phyloP scores from a whole-genome alignment of 2,113 vertebrate genomes.

The Otocyon megalotis region DNA sequence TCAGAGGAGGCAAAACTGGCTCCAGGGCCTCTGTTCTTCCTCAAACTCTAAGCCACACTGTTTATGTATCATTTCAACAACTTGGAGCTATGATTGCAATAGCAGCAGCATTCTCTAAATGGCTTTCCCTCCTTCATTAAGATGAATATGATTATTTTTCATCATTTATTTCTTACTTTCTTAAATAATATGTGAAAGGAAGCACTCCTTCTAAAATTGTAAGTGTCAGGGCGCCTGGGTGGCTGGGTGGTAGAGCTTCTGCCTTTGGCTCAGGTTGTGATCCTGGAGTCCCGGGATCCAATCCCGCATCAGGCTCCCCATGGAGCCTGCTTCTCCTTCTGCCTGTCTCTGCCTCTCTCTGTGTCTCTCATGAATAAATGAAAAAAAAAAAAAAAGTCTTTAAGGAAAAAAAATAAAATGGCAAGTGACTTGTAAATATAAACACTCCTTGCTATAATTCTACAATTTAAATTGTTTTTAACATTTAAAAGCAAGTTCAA shows the following conservation, averaged over 20 bases:
- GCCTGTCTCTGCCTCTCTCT: too few species aligned
- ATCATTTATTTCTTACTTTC: not conserved
- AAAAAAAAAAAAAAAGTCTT: too few species aligned
- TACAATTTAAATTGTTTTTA: not conserved
- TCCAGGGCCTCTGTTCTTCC: not conserved
- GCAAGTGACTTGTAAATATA: not conserved
- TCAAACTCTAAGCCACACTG: accelerated
- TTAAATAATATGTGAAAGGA: not conserved
- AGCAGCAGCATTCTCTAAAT: not conserved
- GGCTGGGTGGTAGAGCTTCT: too few species aligned
- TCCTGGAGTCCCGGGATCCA: too few species aligned
- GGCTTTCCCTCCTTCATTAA: not conserved
- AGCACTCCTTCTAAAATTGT: not conserved
- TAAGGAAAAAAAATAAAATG: not conserved
- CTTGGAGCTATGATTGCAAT: not conserved
- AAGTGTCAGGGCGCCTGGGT: not conserved
- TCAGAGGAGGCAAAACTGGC: not conserved
- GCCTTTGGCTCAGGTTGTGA: too few species aligned
- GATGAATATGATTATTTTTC: not conserved
- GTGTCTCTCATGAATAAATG: too few species aligned
- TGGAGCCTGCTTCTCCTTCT: too few species aligned
- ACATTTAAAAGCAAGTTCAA: not conserved
- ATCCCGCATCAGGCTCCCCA: too few species aligned
- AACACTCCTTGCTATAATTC: constrained; percentile 12
- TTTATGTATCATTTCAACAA: not conserved